A percentile compares a stretch with the other conserved stretches of the same genome.
Evolutionary conservation across 1,140 invertebrate genomes (phyloP).

Genomic region (Penaeus vannamei): DNA sequence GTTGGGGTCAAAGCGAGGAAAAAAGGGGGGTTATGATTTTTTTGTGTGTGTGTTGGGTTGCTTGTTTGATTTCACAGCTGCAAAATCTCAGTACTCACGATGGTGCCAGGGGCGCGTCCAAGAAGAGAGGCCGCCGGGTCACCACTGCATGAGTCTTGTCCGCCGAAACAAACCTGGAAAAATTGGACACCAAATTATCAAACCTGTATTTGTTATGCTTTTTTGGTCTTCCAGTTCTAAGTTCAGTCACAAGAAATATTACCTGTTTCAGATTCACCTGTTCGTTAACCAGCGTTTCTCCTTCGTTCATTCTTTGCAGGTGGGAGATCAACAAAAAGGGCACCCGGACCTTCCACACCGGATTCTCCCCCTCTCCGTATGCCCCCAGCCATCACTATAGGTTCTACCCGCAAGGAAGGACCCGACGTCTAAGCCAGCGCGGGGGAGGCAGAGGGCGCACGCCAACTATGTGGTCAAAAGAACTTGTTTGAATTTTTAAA

Average conservation of each 20-base stretch:
- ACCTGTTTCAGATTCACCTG: no score
- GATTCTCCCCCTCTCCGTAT: not conserved
- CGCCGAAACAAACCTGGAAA: constrained; percentile 40
- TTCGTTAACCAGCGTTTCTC: no score
- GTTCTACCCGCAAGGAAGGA: not conserved
- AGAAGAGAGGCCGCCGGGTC: constrained; percentile 45
- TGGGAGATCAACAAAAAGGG: constrained; percentile 16
- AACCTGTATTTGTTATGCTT: no score
- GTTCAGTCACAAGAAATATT: no score
- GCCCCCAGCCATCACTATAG: constrained; percentile 38
- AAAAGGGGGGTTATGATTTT: no score
- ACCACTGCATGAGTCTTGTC: constrained; percentile 30
- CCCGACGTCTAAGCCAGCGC: not conserved
- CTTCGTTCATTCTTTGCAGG: not conserved
- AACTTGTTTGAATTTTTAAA: not conserved
- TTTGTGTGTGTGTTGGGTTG: no score
- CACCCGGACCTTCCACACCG: not conserved
- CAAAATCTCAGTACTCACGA: not conserved
- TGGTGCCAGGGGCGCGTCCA: not conserved
- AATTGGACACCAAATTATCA: no score
- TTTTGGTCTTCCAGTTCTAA: no score
- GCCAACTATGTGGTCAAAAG: not conserved
- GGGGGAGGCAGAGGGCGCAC: constrained; percentile 37
- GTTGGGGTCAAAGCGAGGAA: no score
- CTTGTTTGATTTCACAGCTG: no score